A percentile compares a stretch with the other conserved stretches of the same genome.
These are phyloP conservation scores for Aradophagus sp. DNA, from an alignment of 1,140 invertebrate species.

Conservation along the genomic window DNA sequence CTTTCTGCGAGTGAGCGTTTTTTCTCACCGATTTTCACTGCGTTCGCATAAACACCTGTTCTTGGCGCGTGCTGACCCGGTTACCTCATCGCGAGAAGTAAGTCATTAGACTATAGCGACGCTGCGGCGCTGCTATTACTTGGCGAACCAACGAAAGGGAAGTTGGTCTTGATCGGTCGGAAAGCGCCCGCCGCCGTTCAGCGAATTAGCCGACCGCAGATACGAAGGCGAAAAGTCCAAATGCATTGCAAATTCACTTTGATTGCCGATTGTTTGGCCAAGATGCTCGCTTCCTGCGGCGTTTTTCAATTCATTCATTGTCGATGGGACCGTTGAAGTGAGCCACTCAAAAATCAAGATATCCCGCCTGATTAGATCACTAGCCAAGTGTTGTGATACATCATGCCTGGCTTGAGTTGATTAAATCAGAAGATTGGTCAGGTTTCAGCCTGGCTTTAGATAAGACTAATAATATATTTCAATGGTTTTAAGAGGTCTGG, in stretches of 20 bases:
- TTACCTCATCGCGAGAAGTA: conserved; percentile 58
- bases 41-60: conserved; percentile 53
- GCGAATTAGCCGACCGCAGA: conserved; percentile 19
- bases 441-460: no score
- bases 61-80: conserved; percentile 55
- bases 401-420: no score
- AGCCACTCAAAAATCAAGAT: no score
- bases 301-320: conserved; percentile 10
- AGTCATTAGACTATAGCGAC: conserved; percentile 54
- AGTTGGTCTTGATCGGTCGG: conserved; percentile 30
- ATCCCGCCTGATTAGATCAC: not conserved
- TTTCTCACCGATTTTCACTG: conserved; percentile 52
- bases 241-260: no score
- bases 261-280: no score
- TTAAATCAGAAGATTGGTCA: no score
- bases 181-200: conserved; percentile 9
- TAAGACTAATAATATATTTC: no score
- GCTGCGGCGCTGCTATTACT: conserved; percentile 40
- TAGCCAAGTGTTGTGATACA: not conserved
- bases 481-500: no score
- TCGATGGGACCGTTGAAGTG: no score
- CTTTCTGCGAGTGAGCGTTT: conserved; percentile 47
- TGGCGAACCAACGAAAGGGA: conserved; percentile 50
- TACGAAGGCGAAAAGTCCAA: conserved; percentile 15
- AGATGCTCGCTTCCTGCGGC: not conserved